Percentiles rank a stretch among this genome's conserved stretches.
phyloP scores from a whole-genome alignment of 2,888 invertebrate genomes.

The Galerucella nymphaeae region DNA sequence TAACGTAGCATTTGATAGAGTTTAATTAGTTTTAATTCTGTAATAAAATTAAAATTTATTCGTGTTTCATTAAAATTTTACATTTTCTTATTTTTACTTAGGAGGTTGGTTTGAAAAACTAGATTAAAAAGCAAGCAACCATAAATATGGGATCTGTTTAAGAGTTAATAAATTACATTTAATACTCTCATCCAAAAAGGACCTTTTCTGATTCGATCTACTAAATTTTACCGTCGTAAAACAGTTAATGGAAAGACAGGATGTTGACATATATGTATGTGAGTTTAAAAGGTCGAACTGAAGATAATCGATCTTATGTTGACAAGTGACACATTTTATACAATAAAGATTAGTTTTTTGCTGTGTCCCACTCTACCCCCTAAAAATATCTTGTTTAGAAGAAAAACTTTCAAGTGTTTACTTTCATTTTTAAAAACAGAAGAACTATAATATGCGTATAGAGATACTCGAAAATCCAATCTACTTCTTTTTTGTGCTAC shows the following conservation, averaged over 20 bases:
- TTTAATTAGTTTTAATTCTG: background rate
- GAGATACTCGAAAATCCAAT: constrained; percentile 1
- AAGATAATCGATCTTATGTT: constrained; percentile 22
- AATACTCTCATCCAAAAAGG: background rate
- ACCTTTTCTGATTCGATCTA: constrained; percentile 8
- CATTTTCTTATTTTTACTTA: background rate
- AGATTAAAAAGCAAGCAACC: too few relatives aligned
- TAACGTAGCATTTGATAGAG: background rate
- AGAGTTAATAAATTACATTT: background rate
- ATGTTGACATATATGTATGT: constrained; percentile 22
- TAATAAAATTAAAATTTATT: constrained; percentile 4
- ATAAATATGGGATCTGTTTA: background rate
- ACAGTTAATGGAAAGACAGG: constrained; percentile 10
- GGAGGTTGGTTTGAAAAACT: background rate
- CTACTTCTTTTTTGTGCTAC: background rate
- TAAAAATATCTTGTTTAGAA: background rate
- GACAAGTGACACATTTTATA: background rate
- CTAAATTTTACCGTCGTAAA: constrained; percentile 10
- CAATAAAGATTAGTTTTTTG: too few relatives aligned
- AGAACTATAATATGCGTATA: too few relatives aligned
- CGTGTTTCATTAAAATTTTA: too few relatives aligned
- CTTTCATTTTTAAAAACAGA: background rate
- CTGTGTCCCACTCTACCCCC: constrained; percentile 7
- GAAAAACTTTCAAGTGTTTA: background rate
- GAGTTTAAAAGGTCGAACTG: constrained; percentile 28